Evolutionary conservation across 2,113 vertebrate genomes (phyloP).

Genomic region (Chaenocephalus aceratus): DNA sequence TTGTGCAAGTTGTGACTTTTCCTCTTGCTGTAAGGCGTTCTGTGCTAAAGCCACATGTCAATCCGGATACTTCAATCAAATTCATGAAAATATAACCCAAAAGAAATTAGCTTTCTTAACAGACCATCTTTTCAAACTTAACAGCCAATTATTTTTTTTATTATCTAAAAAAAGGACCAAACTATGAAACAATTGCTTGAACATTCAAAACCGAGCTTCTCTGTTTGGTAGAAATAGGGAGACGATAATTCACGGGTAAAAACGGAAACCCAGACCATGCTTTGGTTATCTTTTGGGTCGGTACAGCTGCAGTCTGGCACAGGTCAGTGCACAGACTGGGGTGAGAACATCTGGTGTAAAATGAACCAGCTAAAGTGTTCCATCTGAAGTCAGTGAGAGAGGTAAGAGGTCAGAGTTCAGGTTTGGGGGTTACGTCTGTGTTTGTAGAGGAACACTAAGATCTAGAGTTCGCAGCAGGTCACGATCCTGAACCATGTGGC

Average conservation of each 20-base stretch:
- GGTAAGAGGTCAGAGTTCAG: constrained; percentile 67
- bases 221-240: constrained; percentile 21
- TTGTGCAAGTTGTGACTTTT: background rate
- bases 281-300: constrained; percentile 44
- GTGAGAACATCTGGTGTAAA: constrained; percentile 67
- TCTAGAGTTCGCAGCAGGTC: constrained; percentile 46
- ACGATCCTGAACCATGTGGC: constrained; percentile 23
- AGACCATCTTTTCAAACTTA: background rate
- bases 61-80: background rate
- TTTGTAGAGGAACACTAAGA: constrained; percentile 41
- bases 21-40: background rate
- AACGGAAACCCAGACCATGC: constrained; percentile 17
- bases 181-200: background rate
- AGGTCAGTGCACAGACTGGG: constrained; percentile 49
- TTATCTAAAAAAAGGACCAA: background rate
- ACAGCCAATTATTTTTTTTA: background rate
- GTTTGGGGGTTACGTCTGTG: constrained; percentile 55
- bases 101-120: background rate
- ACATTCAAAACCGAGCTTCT: constrained; percentile 34
- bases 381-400: constrained; percentile 58
- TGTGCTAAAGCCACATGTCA: background rate
- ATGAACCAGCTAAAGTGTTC: constrained; percentile 55
- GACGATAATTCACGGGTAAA: constrained; percentile 51
- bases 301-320: constrained; percentile 29
- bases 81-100: background rate